Conservation (phyloP, 2,113 vertebrate genomes). For the Phyllostomus discolor region DNA sequence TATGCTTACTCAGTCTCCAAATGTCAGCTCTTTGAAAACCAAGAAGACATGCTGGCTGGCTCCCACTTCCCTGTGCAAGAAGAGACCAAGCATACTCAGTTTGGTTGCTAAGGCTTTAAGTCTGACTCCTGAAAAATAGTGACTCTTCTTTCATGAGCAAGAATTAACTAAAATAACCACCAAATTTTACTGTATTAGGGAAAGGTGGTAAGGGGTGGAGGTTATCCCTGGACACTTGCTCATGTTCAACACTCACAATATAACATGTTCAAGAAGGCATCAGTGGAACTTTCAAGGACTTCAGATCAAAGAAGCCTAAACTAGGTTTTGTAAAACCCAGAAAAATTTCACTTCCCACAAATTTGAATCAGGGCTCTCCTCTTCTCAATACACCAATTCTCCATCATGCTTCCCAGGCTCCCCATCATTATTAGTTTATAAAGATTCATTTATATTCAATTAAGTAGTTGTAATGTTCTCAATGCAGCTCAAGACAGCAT, state of each 20-base stretch:
- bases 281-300: slow-evolving; percentile 37
- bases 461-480: slow-evolving; percentile 74
- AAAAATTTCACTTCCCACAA: slow-evolving; percentile 67
- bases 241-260: background rate
- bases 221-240: background rate
- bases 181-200: background rate
- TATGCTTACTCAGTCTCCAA: background rate
- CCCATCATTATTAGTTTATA: slow-evolving; percentile 67
- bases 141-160: slow-evolving; percentile 24
- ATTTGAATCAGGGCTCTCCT: slow-evolving; percentile 47
- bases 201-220: background rate
- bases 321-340: slow-evolving; percentile 55
- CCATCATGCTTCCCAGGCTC: slow-evolving; percentile 56
- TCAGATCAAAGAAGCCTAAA: slow-evolving; percentile 57
- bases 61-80: background rate
- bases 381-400: slow-evolving; percentile 44
- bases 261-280: slow-evolving; percentile 46
- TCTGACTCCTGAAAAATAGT: background rate
- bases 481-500: slow-evolving; percentile 61
- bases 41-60: background rate
- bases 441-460: slow-evolving; percentile 78
- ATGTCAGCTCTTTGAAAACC: background rate
- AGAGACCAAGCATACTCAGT: background rate
- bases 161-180: background rate
- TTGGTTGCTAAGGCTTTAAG: background rate